Evolutionary conservation across 2,888 invertebrate genomes (phyloP).

Genomic region (Hedya salicella): DNA sequence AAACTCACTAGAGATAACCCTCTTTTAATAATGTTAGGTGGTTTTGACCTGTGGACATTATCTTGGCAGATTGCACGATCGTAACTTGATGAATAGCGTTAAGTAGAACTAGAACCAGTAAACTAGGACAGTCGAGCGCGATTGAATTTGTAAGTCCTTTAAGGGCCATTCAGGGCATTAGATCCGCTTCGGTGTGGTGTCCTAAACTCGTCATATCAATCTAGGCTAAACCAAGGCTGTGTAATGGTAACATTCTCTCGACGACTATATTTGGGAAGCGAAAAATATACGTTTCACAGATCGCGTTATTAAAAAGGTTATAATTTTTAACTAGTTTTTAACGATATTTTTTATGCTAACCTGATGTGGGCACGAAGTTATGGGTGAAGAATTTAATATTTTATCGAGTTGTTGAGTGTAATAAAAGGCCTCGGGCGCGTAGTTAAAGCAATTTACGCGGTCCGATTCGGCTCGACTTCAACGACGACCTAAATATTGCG

Average conservation of each 20-base stretch:
- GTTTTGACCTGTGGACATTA: slow-evolving; percentile 64
- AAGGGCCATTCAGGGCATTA: slow-evolving; percentile 72
- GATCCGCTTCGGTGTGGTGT: slow-evolving; percentile 73
- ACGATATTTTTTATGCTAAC: slow-evolving; percentile 32
- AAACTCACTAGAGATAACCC: slow-evolving; percentile 56
- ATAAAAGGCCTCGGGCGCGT: slow-evolving; percentile 53
- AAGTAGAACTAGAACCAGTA: slow-evolving; percentile 56
- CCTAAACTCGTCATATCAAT: slow-evolving; percentile 64
- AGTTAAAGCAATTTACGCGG: slow-evolving; percentile 62
- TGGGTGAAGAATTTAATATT: slow-evolving; percentile 44
- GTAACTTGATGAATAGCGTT: slow-evolving; percentile 57
- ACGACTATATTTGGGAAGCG: slow-evolving; percentile 37
- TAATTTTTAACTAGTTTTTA: slow-evolving; percentile 35
- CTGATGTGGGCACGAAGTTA: slow-evolving; percentile 21
- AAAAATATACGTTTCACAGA: slow-evolving; percentile 35
- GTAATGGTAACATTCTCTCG: slow-evolving; percentile 34
- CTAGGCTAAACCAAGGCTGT: slow-evolving; percentile 43
- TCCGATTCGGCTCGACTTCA: slow-evolving; percentile 53
- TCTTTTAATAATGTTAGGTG: slow-evolving; percentile 54
- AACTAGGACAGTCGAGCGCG: slow-evolving; percentile 62
- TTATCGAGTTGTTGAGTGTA: slow-evolving; percentile 54
- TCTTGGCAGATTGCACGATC: slow-evolving; percentile 62
- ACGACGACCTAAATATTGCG: slow-evolving; percentile 57
- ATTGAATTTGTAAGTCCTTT: slow-evolving; percentile 68
- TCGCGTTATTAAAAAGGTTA: slow-evolving; percentile 10